phyloP scores from a whole-genome alignment of 2,888 invertebrate species.

The Prosopocoilus inquinatus region DNA sequence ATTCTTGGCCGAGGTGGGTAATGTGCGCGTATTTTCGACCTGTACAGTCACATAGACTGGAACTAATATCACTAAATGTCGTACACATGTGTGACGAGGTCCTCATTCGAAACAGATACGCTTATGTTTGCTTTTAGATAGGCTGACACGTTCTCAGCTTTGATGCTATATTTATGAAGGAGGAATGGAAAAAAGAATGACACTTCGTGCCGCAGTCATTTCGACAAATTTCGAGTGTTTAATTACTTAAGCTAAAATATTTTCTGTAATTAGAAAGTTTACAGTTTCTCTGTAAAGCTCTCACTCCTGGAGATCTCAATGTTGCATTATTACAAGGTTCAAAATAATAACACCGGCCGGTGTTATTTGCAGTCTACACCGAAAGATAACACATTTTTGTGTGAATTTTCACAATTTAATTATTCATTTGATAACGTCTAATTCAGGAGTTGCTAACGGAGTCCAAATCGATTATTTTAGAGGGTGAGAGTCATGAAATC shows the following conservation, averaged over 20 bases:
- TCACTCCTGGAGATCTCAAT: too few species aligned
- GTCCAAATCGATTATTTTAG: too few species aligned
- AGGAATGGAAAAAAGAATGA: slow-evolving; percentile 1
- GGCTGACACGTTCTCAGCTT: slow-evolving; percentile 17
- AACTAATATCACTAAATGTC: slow-evolving; percentile 38
- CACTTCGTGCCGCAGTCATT: background rate
- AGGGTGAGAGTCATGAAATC: too few species aligned
- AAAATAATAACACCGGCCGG: too few species aligned
- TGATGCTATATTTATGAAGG: slow-evolving; percentile 18
- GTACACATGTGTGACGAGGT: slow-evolving; percentile 33
- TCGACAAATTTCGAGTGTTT: background rate
- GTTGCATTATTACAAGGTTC: too few species aligned
- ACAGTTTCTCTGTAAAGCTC: too few species aligned
- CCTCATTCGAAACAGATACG: slow-evolving; percentile 34
- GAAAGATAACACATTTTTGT: too few species aligned
- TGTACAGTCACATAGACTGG: slow-evolving; percentile 37
- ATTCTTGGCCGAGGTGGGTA: slow-evolving; percentile 39
- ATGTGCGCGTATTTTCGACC: slow-evolving; percentile 42
- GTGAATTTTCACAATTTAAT: too few species aligned
- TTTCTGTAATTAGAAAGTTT: too few species aligned
- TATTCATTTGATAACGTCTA: too few species aligned
- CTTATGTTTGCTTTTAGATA: slow-evolving; percentile 26
- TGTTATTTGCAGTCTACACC: too few species aligned
- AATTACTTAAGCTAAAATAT: background rate
- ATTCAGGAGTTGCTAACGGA: too few species aligned